Evolutionary conservation across 2,888 invertebrate species (phyloP).

Genomic region (Archips crataeganus): DNA sequence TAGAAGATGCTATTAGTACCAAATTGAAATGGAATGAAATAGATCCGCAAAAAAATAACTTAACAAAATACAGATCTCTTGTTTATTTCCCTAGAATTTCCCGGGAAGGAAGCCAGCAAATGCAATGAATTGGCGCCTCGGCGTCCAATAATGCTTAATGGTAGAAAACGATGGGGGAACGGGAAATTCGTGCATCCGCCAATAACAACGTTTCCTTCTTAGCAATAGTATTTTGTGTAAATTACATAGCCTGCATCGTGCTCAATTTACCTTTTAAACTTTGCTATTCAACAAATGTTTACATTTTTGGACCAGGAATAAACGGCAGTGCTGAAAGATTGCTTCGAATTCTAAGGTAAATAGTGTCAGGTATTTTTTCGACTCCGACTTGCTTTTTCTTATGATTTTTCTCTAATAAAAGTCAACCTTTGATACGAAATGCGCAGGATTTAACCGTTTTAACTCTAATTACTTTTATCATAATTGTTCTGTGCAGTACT

Average conservation of each 20-base stretch:
- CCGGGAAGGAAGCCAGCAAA: constrained; percentile 23
- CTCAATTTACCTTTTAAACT: background rate
- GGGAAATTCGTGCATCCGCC: constrained; percentile 40
- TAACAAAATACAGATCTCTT: background rate
- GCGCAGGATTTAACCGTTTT: too few relatives aligned
- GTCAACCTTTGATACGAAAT: background rate
- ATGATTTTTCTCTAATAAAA: background rate
- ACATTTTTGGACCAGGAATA: background rate
- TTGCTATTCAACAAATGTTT: background rate
- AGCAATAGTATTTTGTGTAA: constrained; percentile 5
- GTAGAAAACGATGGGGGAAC: constrained; percentile 33
- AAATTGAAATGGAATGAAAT: background rate
- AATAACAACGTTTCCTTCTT: constrained; percentile 31
- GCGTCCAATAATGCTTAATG: constrained; percentile 29
- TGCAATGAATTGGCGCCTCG: constrained; percentile 25
- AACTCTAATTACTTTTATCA: too few relatives aligned
- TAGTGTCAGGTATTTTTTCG: background rate
- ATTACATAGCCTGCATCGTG: background rate
- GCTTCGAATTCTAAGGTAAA: background rate
- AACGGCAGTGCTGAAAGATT: background rate
- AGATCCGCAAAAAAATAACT: background rate
- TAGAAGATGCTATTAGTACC: too few relatives aligned
- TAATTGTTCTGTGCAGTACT: too few relatives aligned
- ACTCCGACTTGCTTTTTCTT: background rate
- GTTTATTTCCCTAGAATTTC: constrained; percentile 18